Conservation (phyloP, 2,797 vertebrate genomes). For the Chelonia mydas region DNA sequence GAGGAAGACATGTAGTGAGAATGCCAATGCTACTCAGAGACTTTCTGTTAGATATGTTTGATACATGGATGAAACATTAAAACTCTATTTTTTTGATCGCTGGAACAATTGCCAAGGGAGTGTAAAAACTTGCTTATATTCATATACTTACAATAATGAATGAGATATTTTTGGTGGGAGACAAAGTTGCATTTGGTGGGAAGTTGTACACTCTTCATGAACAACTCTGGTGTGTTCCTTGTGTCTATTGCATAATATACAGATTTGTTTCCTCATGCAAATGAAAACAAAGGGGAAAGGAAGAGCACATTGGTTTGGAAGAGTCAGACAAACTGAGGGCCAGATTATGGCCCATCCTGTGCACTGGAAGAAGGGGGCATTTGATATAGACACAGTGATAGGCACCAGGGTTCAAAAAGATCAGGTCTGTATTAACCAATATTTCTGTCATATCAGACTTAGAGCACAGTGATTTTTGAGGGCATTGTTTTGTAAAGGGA, state of each 20-base stretch:
- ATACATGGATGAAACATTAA: fast-evolving
- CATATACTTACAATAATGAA: background rate
- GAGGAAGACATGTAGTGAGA: background rate
- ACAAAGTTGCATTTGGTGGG: background rate
- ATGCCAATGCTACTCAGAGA: background rate
- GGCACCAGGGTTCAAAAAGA: background rate
- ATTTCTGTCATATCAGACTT: background rate
- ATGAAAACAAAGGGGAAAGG: background rate
- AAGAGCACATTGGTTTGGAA: background rate
- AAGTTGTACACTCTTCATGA: background rate
- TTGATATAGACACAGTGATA: background rate
- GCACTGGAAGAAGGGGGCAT: background rate
- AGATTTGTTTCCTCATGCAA: background rate
- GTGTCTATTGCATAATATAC: background rate
- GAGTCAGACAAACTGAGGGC: background rate
- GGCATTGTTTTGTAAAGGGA: background rate
- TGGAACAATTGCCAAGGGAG: constrained; percentile 10
- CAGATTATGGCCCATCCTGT: background rate
- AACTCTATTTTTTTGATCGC: background rate
- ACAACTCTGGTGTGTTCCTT: background rate
- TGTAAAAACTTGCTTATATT: background rate
- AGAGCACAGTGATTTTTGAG: background rate
- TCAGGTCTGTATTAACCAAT: background rate
- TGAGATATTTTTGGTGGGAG: background rate
- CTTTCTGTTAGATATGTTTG: background rate